phyloP scores from a whole-genome alignment of 2,888 invertebrate species.

The Acrocyrtus sp. region DNA sequence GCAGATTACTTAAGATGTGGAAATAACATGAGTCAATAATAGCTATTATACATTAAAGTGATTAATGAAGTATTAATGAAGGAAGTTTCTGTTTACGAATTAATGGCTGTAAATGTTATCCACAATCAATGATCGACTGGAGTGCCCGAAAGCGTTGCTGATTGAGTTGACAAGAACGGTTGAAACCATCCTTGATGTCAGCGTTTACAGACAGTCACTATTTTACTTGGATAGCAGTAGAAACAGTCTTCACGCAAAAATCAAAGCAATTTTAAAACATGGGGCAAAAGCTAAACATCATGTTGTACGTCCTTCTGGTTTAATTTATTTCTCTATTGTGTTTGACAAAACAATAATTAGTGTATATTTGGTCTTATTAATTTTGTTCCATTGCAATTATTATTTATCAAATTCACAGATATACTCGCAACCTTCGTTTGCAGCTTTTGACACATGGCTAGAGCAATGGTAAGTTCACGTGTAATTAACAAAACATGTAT shows the following conservation, averaged over 20 bases:
- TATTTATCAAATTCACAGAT: constrained; percentile 52
- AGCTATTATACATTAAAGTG: too few relatives aligned
- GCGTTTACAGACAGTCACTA: constrained; percentile 56
- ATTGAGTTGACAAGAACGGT: constrained; percentile 55
- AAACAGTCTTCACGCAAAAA: constrained; percentile 53
- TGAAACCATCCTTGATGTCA: constrained; percentile 57
- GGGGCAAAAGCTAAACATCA: constrained; percentile 60
- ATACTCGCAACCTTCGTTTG: constrained; percentile 59
- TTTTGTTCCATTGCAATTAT: not conserved
- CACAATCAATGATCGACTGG: constrained; percentile 59
- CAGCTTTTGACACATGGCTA: constrained; percentile 61
- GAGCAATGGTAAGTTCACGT: constrained; percentile 57
- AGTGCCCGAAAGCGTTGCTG: constrained; percentile 56
- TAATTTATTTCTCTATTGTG: too few relatives aligned
- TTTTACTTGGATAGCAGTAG: constrained; percentile 53
- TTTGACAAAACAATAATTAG: too few relatives aligned
- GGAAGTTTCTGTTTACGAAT: too few relatives aligned
- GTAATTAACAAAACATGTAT: not conserved
- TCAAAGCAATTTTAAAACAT: constrained; percentile 60
- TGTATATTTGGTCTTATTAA: too few relatives aligned
- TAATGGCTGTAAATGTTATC: constrained; percentile 61
- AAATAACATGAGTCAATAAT: too few relatives aligned
- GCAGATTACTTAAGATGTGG: too few relatives aligned
- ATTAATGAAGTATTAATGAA: too few relatives aligned
- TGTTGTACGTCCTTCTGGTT: constrained; percentile 53